Conservation (phyloP, 2,888 invertebrate genomes). For the Alentia gelatinosa region DNA sequence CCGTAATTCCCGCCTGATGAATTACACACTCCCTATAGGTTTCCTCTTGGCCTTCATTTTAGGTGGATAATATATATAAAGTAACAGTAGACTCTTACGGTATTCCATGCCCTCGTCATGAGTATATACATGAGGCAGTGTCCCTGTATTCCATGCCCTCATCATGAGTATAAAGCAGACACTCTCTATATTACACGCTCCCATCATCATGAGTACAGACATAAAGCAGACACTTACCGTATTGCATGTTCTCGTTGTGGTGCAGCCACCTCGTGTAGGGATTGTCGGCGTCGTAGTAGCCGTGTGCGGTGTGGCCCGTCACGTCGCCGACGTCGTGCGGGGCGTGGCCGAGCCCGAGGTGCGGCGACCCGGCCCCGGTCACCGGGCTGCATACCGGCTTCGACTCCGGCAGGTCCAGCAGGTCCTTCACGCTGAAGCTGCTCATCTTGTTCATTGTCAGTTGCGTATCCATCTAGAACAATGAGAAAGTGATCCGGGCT, state of each 20-base stretch:
- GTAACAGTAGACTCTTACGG: no score
- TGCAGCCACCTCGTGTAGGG: conserved; percentile 82
- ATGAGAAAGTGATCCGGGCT: not conserved
- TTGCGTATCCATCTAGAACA: conserved; percentile 57
- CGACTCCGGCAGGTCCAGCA: conserved; percentile 54
- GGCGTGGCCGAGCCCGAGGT: not conserved
- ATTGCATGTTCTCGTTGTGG: conserved; percentile 69
- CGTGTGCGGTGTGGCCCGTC: not conserved
- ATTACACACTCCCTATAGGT: no score
- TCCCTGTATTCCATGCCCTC: no score
- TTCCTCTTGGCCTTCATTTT: no score
- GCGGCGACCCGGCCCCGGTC: not conserved
- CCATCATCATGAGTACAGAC: no score
- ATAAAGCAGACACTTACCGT: not conserved
- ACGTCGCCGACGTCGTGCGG: conserved; percentile 18
- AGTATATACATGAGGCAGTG: no score
- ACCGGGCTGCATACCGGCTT: conserved; percentile 55
- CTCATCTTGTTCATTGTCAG: conserved; percentile 55
- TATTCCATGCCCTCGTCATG: no score
- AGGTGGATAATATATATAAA: no score
- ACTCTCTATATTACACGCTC: no score
- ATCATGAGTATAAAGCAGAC: no score
- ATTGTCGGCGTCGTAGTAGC: conserved; percentile 80
- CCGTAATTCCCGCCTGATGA: no score
- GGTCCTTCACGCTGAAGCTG: conserved; percentile 56